Conservation (phyloP, 2,113 vertebrate species). For the Todiramphus saurophagus region DNA sequence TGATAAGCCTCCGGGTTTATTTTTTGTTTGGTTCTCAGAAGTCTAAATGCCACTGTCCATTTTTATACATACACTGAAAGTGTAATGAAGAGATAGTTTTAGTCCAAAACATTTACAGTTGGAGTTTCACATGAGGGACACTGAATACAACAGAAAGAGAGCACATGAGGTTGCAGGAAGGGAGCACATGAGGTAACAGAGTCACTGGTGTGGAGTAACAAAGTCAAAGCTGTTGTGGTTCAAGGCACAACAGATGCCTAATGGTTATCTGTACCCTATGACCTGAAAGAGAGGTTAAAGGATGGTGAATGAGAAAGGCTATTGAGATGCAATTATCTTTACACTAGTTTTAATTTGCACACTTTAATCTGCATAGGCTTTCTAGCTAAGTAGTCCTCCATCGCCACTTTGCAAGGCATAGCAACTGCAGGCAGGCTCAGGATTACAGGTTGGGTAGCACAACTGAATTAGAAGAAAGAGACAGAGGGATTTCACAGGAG, state of each 20-base stretch:
- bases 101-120: background rate
- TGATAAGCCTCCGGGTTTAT: background rate
- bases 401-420: background rate
- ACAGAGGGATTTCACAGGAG: background rate
- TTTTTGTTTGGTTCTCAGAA: background rate
- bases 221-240: background rate
- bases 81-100: background rate
- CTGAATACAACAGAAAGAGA: background rate
- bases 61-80: background rate
- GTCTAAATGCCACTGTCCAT: background rate
- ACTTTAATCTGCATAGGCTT: background rate
- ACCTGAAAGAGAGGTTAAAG: background rate
- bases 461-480: background rate
- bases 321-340: conserved; percentile 3
- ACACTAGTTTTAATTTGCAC: background rate
- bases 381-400: background rate
- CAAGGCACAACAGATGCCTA: background rate
- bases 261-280: background rate
- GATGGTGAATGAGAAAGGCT: background rate
- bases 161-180: background rate
- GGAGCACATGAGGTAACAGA: background rate
- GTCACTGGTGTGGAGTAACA: background rate
- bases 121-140: background rate
- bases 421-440: background rate
- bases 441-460: background rate